phyloP scores from a whole-genome alignment of 2,797 vertebrate genomes.

The Amniataba percoides region DNA sequence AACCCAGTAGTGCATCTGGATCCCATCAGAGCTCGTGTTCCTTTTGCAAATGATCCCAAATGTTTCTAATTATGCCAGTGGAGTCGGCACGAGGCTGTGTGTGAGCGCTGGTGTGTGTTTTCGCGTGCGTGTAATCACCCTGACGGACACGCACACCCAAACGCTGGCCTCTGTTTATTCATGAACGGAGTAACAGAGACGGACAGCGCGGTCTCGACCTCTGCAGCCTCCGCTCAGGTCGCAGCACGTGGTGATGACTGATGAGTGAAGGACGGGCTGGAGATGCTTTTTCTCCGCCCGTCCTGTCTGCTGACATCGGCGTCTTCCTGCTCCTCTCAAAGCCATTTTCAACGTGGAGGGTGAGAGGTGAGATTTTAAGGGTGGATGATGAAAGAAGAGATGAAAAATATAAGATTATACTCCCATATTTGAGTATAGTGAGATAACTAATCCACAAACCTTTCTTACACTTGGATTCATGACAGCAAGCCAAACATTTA shows the following conservation, averaged over 20 bases:
- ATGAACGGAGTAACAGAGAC: slow-evolving; percentile 53
- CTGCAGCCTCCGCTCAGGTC: slow-evolving; percentile 65
- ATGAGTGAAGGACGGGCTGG: slow-evolving; percentile 49
- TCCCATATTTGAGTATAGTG: background rate
- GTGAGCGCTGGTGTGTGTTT: slow-evolving; percentile 37
- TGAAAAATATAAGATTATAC: background rate
- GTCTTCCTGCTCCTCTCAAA: slow-evolving; percentile 8
- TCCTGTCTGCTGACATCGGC: slow-evolving; percentile 21
- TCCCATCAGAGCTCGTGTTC: slow-evolving; percentile 84
- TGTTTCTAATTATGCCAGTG: slow-evolving; percentile 85
- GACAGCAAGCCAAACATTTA: background rate
- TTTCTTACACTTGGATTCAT: background rate
- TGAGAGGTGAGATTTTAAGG: background rate
- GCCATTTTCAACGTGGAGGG: slow-evolving; percentile 12
- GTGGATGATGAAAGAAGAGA: slow-evolving; percentile 3
- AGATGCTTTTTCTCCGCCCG: slow-evolving; percentile 31
- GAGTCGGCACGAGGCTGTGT: slow-evolving; percentile 77
- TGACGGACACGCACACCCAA: slow-evolving; percentile 61
- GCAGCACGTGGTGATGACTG: slow-evolving; percentile 53
- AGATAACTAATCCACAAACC: background rate
- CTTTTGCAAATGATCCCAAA: slow-evolving; percentile 84
- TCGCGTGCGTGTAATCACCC: slow-evolving; percentile 40
- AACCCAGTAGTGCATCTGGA: slow-evolving; percentile 84
- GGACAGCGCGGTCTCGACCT: slow-evolving; percentile 71
- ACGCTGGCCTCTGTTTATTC: slow-evolving; percentile 70